Evolutionary conservation across 2,888 invertebrate species (phyloP).

Genomic region (Andrena chrysosceles): DNA sequence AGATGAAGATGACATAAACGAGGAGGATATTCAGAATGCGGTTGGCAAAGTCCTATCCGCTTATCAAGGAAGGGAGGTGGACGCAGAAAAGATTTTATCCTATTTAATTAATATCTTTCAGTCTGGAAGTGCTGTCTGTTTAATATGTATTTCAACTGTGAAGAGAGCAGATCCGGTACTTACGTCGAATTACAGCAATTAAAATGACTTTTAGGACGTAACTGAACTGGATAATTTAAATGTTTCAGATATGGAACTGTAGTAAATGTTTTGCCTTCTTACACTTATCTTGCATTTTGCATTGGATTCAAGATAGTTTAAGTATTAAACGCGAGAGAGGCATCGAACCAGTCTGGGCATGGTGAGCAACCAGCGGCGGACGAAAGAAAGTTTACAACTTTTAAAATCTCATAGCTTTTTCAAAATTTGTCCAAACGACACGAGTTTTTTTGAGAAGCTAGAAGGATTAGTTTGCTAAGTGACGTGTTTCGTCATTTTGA

Average conservation of each 20-base stretch:
- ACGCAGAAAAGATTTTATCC: conserved; percentile 88
- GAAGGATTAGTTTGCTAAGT: too few species aligned
- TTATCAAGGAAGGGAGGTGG: conserved; percentile 81
- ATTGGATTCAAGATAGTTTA: conserved; percentile 96
- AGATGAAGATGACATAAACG: conserved; percentile 77
- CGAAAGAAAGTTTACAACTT: too few species aligned
- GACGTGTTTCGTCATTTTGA: too few species aligned
- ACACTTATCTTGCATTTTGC: conserved; percentile 95
- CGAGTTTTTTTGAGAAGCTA: too few species aligned
- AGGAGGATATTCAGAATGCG: conserved; percentile 77
- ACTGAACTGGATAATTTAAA: neutral
- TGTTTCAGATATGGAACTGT: conserved; percentile 93
- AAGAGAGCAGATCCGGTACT: conserved; percentile 90
- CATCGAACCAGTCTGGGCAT: conserved; percentile 83
- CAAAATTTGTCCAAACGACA: too few species aligned
- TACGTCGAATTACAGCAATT: conserved; percentile 42
- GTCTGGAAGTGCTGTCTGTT: conserved; percentile 93
- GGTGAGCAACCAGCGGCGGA: conserved; percentile 78
- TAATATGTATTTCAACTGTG: conserved; percentile 95
- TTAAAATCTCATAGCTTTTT: too few species aligned
- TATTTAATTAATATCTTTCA: conserved; percentile 92
- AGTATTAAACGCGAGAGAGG: conserved; percentile 87
- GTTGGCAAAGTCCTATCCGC: conserved; percentile 79
- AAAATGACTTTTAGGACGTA: neutral
- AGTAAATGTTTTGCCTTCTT: conserved; percentile 93